Evolutionary conservation across 1,140 invertebrate genomes (phyloP), one percentile per base, ranked within the genome.

Genomic region (Brevipalpus yothersi): DNA sequence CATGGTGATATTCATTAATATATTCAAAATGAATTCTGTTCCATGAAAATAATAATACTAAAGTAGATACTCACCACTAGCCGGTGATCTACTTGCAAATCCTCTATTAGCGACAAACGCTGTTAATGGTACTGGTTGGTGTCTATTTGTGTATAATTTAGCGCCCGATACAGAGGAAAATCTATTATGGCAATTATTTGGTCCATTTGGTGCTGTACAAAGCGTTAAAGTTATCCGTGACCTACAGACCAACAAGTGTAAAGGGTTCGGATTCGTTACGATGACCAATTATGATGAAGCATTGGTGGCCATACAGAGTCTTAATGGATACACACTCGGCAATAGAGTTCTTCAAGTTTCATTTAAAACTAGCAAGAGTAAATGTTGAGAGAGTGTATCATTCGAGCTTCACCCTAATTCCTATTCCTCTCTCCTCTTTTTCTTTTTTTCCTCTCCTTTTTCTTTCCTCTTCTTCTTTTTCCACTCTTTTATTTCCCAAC

Each of bases 261-360:
- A 96, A 75, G 94, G 94, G 66, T 97, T 95, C 72, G 94, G 91
- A n/a, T 96, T 97, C 73, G 92, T 99, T 61, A 96, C 91, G 58
- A 98, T 98, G 94, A 95, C 90, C 67, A 95, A 96, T 73, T 97
- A 97, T 75, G 92, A 97, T 72, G 93, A 97, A 71, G 91, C 93
- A 13, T 81, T 94, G 31, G 83, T 93, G 62, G 93, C 94, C 58
- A 97, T 98, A 67, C 89, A 93, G 72, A 90, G 87, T 62, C 79
- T 98, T 60, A 97, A 98, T 74, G 93, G 93, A 57, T 96, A 94
- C 75, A 91, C 88, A 63, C 78, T 98, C 64, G 91, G 90, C 67
- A 95, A 94, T 75, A 80, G 93, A 58, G 88, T 95, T 63, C 80
- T 98, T 67, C 93, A 98, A 78, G 93, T 98, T 69, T 94, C 89